phyloP scores from a whole-genome alignment of 2,797 vertebrate species.

The Myotis findleyi region DNA sequence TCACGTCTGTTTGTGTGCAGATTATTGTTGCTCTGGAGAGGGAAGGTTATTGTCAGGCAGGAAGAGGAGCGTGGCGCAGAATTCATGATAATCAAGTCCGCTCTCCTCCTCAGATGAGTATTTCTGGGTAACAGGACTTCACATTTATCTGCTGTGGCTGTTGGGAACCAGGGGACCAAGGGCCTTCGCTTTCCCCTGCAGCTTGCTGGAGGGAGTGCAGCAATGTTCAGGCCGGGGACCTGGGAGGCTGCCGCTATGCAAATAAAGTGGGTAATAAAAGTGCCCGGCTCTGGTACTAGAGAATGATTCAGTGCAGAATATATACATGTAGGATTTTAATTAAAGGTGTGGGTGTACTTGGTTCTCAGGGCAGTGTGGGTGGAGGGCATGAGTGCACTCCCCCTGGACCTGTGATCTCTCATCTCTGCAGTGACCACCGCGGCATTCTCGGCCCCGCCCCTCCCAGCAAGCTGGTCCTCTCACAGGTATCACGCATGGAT shows the following conservation, averaged over 20 bases:
- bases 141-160: conserved; percentile 65
- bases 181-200: conserved; percentile 54
- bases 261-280: conserved; percentile 46
- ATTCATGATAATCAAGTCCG: conserved; percentile 79
- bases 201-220: not conserved
- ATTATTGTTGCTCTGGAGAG: conserved; percentile 86
- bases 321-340: not conserved
- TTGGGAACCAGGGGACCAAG: conserved; percentile 52
- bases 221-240: not conserved
- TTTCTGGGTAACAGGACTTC: conserved; percentile 70
- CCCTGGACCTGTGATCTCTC: not conserved
- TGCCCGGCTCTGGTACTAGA: not conserved
- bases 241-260: not conserved
- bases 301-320: conserved; percentile 13
- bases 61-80: conserved; percentile 73
- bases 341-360: not conserved
- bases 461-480: not conserved
- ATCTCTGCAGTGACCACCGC: fast-evolving
- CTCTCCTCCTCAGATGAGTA: conserved; percentile 72
- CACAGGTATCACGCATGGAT: not conserved
- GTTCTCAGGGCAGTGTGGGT: not conserved
- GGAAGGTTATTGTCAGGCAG: conserved; percentile 82
- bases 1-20: conserved; percentile 86
- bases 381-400: not conserved
- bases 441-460: not conserved